A percentile compares a stretch with the other conserved stretches of the same genome.
Conservation (phyloP, 2,113 vertebrate species). For the Tricholaema leucomelas region DNA sequence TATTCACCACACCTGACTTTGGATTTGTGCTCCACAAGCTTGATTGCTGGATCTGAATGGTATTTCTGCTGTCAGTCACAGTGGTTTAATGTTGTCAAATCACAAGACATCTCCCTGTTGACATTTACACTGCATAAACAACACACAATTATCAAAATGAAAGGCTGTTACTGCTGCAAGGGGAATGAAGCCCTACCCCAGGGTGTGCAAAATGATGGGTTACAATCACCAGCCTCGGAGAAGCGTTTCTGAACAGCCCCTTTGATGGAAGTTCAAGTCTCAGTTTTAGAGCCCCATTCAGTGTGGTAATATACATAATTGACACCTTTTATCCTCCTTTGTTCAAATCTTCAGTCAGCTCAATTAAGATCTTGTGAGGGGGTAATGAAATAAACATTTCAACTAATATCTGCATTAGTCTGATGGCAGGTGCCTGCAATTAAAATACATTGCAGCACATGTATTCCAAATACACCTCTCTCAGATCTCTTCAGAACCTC, state of each 20-base stretch:
- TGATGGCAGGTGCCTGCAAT: constrained; percentile 34
- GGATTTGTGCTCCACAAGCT: background rate
- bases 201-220: background rate
- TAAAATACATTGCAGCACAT: background rate
- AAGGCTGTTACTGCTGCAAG: background rate
- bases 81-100: background rate
- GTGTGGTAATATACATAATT: constrained; percentile 31
- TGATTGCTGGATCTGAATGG: background rate
- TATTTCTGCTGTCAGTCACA: background rate
- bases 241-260: background rate
- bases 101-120: background rate
- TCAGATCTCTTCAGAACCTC: background rate
- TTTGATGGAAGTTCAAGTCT: background rate
- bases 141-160: background rate
- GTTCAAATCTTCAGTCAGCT: constrained; percentile 28
- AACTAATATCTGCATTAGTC: constrained; percentile 2
- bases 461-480: background rate
- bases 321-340: constrained; percentile 40
- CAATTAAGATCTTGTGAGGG: constrained; percentile 54
- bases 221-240: background rate
- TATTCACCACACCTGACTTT: background rate
- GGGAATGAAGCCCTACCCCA: background rate
- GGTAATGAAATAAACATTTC: constrained; percentile 50
- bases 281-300: constrained; percentile 38
- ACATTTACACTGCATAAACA: background rate